Percentiles rank a stretch among this genome's conserved stretches.
Conservation (phyloP, 2,888 invertebrate species). For the Drosophila borborema region DNA sequence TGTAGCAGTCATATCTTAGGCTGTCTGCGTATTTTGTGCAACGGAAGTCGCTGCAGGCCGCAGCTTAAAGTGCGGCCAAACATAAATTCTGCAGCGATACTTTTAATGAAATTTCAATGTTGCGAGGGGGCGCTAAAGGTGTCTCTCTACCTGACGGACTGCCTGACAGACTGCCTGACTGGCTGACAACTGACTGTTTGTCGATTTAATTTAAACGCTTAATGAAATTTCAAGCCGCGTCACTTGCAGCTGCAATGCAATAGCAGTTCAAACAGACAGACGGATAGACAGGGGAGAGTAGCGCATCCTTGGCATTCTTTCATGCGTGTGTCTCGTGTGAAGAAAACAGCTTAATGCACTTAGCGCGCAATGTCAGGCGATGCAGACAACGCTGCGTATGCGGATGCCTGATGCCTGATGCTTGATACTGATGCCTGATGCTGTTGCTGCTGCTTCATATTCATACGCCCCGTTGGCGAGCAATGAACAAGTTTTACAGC, state of each 20-base stretch:
- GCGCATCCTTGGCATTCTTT: conserved; percentile 43
- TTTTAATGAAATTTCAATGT: conserved; percentile 82
- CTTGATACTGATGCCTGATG: conserved; percentile 29
- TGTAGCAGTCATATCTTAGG: conserved; percentile 74
- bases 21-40: conserved; percentile 74
- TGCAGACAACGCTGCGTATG: conserved; percentile 50
- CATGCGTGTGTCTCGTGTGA: conserved; percentile 62
- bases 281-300: neutral
- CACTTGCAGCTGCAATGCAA: conserved; percentile 72
- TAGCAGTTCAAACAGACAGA: conserved; percentile 21
- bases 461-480: conserved; percentile 60
- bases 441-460: conserved; percentile 51
- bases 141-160: conserved; percentile 27
- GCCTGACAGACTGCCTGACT: conserved; percentile 36
- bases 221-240: conserved; percentile 79
- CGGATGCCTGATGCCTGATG: conserved; percentile 28
- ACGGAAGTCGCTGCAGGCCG: conserved; percentile 71
- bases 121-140: conserved; percentile 11
- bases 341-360: conserved; percentile 85
- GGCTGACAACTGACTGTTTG: conserved; percentile 65
- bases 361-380: conserved; percentile 72
- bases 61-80: conserved; percentile 72
- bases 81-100: conserved; percentile 71
- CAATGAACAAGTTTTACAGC: conserved; percentile 42
- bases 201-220: conserved; percentile 76